phyloP scores from a whole-genome alignment of 2,113 vertebrate genomes.

The Hassar affinis region DNA sequence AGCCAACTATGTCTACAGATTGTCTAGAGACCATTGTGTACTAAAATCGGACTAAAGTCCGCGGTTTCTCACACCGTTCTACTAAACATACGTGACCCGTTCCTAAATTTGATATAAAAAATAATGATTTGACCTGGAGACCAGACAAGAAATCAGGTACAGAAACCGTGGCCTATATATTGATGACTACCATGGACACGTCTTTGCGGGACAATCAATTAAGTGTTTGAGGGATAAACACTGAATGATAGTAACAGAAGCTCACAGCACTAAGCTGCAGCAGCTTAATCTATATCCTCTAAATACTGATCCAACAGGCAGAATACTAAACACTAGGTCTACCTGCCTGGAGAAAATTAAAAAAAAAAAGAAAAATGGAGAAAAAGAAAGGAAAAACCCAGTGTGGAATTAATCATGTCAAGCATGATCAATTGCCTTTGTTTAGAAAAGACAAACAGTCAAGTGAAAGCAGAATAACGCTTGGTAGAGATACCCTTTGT shows the following conservation, averaged over 20 bases:
- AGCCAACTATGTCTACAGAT: too few species aligned
- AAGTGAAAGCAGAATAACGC: conserved; percentile 29
- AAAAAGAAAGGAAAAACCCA: conserved; percentile 46
- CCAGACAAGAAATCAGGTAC: conserved; percentile 36
- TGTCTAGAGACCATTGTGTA: neutral
- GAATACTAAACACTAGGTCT: conserved; percentile 52
- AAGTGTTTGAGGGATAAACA: conserved; percentile 58
- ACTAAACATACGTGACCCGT: neutral
- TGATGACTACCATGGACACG: conserved; percentile 48
- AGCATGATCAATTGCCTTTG: conserved; percentile 60
- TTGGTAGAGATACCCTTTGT: conserved; percentile 40
- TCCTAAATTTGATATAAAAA: neutral
- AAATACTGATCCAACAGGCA: conserved; percentile 12
- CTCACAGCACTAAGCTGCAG: conserved; percentile 35
- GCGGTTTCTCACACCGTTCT: too few species aligned
- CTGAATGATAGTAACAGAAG: conserved; percentile 65
- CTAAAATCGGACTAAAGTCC: too few species aligned
- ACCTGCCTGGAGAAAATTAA: conserved; percentile 45
- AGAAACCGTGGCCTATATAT: conserved; percentile 30
- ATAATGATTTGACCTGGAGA: neutral
- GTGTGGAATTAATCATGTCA: conserved; percentile 65
- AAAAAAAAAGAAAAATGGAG: conserved; percentile 35
- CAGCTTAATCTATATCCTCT: conserved; percentile 49
- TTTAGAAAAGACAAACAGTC: conserved; percentile 50
- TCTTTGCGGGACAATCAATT: conserved; percentile 58